Conservation (phyloP, 2,113 vertebrate species). For the Dipodomys ordii region DNA sequence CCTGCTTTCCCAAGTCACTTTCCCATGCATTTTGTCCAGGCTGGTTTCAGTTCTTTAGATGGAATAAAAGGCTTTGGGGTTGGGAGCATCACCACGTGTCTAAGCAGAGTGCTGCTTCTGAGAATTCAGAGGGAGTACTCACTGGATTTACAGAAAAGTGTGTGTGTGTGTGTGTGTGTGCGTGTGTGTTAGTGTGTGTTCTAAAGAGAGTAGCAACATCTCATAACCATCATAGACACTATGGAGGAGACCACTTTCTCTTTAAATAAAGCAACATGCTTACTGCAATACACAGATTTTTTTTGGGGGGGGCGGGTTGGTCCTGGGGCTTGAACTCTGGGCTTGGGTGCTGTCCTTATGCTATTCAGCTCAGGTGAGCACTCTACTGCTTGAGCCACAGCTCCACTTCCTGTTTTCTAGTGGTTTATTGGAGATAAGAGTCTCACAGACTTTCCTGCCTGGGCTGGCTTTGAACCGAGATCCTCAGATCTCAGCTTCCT, state of each 20-base stretch:
- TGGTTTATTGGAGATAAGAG: too few relatives aligned
- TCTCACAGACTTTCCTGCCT: too few relatives aligned
- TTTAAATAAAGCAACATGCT: constrained; percentile 32
- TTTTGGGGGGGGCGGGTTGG: too few relatives aligned
- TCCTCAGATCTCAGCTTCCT: too few relatives aligned
- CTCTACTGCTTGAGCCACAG: too few relatives aligned
- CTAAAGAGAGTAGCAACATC: background rate
- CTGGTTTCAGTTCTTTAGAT: constrained; percentile 81
- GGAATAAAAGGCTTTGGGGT: constrained; percentile 76
- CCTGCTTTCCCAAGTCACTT: constrained; percentile 82
- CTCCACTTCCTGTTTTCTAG: too few relatives aligned
- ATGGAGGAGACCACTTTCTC: background rate
- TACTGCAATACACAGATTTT: constrained; percentile 1
- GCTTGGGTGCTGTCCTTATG: too few relatives aligned
- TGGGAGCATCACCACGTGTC: constrained; percentile 60
- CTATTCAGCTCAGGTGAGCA: too few relatives aligned
- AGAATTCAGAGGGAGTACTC: background rate
- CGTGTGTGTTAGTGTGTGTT: background rate
- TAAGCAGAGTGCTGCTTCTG: constrained; percentile 72
- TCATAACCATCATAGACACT: background rate
- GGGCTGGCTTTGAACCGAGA: too few relatives aligned
- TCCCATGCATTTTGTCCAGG: constrained; percentile 80
- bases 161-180: background rate
- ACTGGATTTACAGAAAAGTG: background rate
- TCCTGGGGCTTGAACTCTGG: too few relatives aligned